Base-by-base conservation (phyloP, 1,140 invertebrate species). In the Lordiphosa mommai region DNA sequence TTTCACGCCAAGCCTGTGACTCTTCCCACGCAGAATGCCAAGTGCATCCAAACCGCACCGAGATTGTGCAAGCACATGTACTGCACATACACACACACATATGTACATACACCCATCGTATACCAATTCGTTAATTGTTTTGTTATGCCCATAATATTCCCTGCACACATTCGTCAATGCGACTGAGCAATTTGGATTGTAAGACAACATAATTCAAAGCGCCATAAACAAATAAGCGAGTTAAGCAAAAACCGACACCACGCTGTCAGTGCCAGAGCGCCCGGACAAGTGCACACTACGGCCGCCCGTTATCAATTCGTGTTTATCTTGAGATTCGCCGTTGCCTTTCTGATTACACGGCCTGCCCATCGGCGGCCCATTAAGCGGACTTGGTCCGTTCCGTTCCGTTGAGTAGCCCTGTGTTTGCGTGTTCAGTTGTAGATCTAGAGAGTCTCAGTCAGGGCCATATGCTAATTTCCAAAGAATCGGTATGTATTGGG, bases 281-380 rank as follows among this genome's bases (percentile, higher is more conserved):
- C 41, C 27, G 38, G 29, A 36, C 43, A 30, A 32, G 30, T 33
- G 34, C 57, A 53, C 37, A 43, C 30, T 17, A 37, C 12, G 36
- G 34, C 9, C 37, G 44, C 46, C 46, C 65, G 59, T 77, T 77
- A 80, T 77, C 73, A 82, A 48, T 48, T 38, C 17, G 9, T 16
- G 48, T 79, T 72, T 79, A 80, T 80, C 70, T 67, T 34, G 10
- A 46, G 20, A 40, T 52, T 40, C 17, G 40, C 38, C 44, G 43
- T 65, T 58, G 40, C 34, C 14, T 67, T 57, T 60, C 33, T 47
- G 61, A 66, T 68, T 58, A 66, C 23, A n/a, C 20, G 40, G 40
- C 44, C 20, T 38, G 41, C 27, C 36, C n/a, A 37, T 5, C 20
- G 32, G 0, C 16, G 12, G 12, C 17, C 32, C 23, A 16, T 36